A percentile compares a stretch with the other conserved stretches of the same genome.
Evolutionary conservation across 2,888 invertebrate species (phyloP).

Genomic region (Drosophila flavopinicola): DNA sequence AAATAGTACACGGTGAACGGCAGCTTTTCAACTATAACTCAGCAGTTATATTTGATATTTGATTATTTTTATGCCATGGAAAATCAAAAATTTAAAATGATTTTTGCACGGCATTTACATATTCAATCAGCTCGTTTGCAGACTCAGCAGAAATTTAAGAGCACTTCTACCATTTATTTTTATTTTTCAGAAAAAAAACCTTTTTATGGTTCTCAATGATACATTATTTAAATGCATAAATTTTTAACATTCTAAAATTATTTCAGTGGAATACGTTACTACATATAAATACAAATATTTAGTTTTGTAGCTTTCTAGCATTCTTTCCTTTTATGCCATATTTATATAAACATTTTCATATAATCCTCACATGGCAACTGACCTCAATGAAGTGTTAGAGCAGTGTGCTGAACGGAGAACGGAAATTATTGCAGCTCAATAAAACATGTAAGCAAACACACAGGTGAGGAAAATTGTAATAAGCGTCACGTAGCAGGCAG

Average conservation of each 20-base stretch:
- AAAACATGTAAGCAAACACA: conserved; percentile 55
- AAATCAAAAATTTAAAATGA: conserved; percentile 57
- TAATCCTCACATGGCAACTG: conserved; percentile 42
- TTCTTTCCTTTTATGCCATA: not conserved
- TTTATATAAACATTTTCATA: conserved; percentile 18
- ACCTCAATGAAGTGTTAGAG: conserved; percentile 62
- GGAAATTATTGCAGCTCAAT: conserved; percentile 68
- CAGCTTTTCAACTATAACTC: conserved; percentile 64
- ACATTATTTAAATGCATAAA: not conserved
- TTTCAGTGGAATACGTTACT: not conserved
- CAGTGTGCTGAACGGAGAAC: conserved; percentile 11
- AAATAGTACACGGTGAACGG: not conserved
- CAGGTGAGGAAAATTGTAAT: conserved; percentile 57
- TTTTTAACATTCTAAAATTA: not conserved
- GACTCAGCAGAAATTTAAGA: not conserved
- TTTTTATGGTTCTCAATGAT: not conserved
- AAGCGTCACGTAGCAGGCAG: conserved; percentile 59
- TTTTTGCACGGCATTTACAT: conserved; percentile 35
- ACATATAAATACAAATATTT: not conserved
- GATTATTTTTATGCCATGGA: conserved; percentile 60
- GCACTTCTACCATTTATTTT: not conserved
- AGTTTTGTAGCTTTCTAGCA: not conserved
- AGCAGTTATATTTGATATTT: conserved; percentile 62
- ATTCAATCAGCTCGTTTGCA: conserved; percentile 26
- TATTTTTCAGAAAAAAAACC: not conserved